Conservation (phyloP, 2,113 vertebrate genomes). For the Tringa solitaria region DNA sequence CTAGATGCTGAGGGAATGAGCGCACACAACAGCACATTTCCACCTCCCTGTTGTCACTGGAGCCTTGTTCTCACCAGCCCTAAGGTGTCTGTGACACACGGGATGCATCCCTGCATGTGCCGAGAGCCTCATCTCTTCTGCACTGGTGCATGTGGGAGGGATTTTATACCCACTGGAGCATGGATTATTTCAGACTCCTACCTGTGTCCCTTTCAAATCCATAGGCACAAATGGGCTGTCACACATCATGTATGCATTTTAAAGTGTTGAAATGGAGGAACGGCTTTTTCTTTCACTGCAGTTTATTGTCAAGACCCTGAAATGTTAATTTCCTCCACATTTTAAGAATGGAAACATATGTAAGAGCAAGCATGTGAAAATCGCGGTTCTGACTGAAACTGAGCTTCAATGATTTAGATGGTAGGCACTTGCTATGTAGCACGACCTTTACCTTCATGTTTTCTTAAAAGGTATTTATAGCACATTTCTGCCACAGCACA, state of each 20-base stretch:
- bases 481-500: background rate
- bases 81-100: rapidly evolving
- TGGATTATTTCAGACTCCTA: background rate
- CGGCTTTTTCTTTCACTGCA: background rate
- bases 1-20: background rate
- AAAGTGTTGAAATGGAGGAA: background rate
- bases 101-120: background rate
- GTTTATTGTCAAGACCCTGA: background rate
- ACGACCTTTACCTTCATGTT: background rate
- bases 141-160: rapidly evolving
- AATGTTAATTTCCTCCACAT: background rate
- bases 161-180: background rate
- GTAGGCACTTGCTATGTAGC: background rate
- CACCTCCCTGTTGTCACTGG: background rate
- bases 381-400: background rate
- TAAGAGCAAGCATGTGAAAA: background rate
- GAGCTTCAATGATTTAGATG: background rate
- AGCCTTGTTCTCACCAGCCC: background rate
- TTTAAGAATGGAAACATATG: background rate
- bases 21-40: background rate
- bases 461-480: background rate
- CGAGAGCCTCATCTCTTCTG: background rate
- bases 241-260: rapidly evolving
- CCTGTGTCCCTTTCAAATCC: background rate
- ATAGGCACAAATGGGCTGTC: background rate